phyloP scores from a whole-genome alignment of 2,888 invertebrate genomes.

The Ceramica pisi region DNA sequence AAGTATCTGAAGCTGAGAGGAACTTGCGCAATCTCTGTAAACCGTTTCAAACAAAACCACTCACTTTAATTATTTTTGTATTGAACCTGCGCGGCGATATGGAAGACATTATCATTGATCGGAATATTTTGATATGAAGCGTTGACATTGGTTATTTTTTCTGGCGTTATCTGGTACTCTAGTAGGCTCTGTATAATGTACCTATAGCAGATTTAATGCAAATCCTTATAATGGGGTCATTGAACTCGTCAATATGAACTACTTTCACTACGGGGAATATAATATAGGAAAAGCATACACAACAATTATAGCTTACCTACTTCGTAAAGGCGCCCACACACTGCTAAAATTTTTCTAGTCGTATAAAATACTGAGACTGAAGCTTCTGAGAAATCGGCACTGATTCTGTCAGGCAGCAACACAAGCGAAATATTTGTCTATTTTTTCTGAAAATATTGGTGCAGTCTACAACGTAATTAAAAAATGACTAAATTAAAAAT shows the following conservation, averaged over 20 bases:
- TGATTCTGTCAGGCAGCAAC: no score
- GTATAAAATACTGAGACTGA: no score
- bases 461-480: no score
- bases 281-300: neutral
- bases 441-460: no score
- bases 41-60: conserved; percentile 32
- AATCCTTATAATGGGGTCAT: no score
- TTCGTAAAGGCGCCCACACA: neutral
- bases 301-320: neutral
- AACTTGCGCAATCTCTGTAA: conserved; percentile 47
- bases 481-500: no score
- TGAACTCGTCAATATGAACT: no score
- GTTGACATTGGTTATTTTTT: neutral
- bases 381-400: no score
- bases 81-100: conserved; percentile 17
- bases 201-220: no score
- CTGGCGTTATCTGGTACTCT: neutral
- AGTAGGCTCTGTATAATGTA: no score
- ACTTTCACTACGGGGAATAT: neutral
- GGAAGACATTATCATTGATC: neutral
- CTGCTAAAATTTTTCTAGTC: neutral
- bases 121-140: neutral
- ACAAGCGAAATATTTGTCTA: no score
- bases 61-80: conserved; percentile 41
- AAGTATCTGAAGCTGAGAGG: conserved; percentile 54